A percentile compares a stretch with the other conserved stretches of the same genome.
phyloP scores from a whole-genome alignment of 1,140 invertebrate genomes.

The Brachionus asplanchnoidis region DNA sequence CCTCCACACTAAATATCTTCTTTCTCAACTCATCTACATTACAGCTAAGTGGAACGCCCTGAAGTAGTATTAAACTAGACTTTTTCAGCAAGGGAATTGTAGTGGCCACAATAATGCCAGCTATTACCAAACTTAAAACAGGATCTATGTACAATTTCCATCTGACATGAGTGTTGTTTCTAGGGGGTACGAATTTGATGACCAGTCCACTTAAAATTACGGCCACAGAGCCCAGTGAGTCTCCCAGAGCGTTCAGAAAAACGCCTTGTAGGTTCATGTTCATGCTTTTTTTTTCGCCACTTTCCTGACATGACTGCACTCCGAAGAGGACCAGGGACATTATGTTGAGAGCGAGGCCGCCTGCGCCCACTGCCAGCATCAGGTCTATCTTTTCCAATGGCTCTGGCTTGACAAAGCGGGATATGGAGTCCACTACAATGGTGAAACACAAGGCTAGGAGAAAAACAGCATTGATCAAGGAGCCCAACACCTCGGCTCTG shows the following conservation, averaged over 20 bases:
- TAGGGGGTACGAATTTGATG: conserved; percentile 63
- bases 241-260: conserved; percentile 85
- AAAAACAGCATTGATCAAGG: conserved; percentile 62
- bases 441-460: conserved; percentile 62
- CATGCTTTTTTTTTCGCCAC: not conserved
- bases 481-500: conserved; percentile 61
- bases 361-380: not conserved
- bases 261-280: conserved; percentile 90
- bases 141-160: conserved; percentile 82
- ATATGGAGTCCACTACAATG: conserved; percentile 60
- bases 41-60: conserved; percentile 62
- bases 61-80: conserved; percentile 61
- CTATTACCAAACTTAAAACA: conserved; percentile 66
- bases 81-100: conserved; percentile 61
- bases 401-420: conserved; percentile 47
- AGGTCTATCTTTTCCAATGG: conserved; percentile 43
- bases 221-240: conserved; percentile 83
- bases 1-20: conserved; percentile 57
- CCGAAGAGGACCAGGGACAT: not conserved
- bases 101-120: conserved; percentile 59
- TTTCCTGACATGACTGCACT: not conserved
- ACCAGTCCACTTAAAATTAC: conserved; percentile 74
- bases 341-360: not conserved
- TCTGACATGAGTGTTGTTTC: conserved; percentile 64
- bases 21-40: conserved; percentile 56